Evolutionary conservation across 2,113 vertebrate genomes (phyloP), one percentile per base, ranked within the genome.

Genomic region (Sigmodon hispidus): DNA sequence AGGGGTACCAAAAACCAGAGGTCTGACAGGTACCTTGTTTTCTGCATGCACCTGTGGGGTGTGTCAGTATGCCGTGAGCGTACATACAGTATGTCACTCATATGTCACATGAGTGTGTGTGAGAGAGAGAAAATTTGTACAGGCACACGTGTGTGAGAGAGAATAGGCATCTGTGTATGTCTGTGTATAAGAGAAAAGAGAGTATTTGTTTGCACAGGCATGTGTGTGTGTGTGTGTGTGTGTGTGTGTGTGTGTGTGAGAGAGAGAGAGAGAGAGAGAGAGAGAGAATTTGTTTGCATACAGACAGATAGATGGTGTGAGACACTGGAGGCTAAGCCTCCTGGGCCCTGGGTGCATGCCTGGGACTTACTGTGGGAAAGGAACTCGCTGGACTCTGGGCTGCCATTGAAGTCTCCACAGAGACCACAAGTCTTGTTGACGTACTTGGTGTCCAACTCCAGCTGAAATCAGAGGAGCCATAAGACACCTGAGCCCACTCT

Each of bases 321-420:
- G 36, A 11, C 1, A 15, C 16, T 40, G 55, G 45, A n/a, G 19
- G 4, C 67, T 2, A 17, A 52, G 26, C 12, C 52, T 5, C 17
- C 21, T 4, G 31, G 70, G 34, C 15, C 2, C 19, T 0, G 45
- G 4, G 61, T n/a, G 9, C 1, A 5, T 36, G 1, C 59, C 9
- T 4, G 3, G 13, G n/a, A 12, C 98, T 97, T 98, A 99, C 99
- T 98, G 3, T 98, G 98, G 52, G 98, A 98, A 89, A 98, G 72
- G 96, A 99, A 98, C 98, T 99, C 99, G 21, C 98, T 97, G 92
- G 97, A 97, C 48, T n/a, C 15, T 12, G 98, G 97, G 36, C 98
- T 80, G 6, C 99, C 99, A 4, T 99, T 99, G 98, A 99, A 99
- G 97, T 99, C 99, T 26, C 99, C 99, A 65, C 99, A 99, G 72